Percentiles rank a stretch among this genome's conserved stretches.
Evolutionary conservation across 2,888 invertebrate species (phyloP).

Genomic region (Ochropacha duplaris): DNA sequence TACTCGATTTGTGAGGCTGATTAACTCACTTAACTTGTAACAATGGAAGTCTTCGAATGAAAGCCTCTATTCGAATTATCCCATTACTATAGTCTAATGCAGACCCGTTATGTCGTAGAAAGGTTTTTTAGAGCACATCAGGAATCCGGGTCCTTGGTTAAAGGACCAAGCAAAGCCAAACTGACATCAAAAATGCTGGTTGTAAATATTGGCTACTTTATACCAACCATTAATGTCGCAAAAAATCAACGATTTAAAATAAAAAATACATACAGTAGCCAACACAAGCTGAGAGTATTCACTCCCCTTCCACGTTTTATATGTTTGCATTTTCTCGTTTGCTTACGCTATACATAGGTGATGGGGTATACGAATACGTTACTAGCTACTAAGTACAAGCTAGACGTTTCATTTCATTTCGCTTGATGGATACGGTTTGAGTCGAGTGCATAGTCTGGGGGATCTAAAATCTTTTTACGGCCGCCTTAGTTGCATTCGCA

Average conservation of each 20-base stretch:
- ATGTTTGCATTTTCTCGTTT: constrained; percentile 40
- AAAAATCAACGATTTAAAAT: no score
- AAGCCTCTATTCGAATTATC: neutral
- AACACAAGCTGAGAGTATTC: constrained; percentile 48
- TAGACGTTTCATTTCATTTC: constrained; percentile 49
- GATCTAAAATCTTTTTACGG: constrained; percentile 41
- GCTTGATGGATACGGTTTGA: constrained; percentile 50
- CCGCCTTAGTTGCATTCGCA: constrained; percentile 12
- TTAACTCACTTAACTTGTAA: neutral
- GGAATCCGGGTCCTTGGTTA: no score
- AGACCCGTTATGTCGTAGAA: no score
- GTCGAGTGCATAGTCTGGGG: constrained; percentile 54
- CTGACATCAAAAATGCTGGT: no score
- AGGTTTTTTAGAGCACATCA: no score
- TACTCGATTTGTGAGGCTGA: neutral
- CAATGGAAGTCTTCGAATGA: neutral
- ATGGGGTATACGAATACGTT: neutral
- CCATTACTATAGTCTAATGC: no score
- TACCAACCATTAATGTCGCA: no score
- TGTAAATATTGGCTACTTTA: no score
- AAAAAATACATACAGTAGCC: neutral
- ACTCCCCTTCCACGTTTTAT: constrained; percentile 32
- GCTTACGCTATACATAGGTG: neutral
- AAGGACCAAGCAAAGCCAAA: no score
- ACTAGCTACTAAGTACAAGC: constrained; percentile 6